phyloP scores from a whole-genome alignment of 2,888 invertebrate genomes.

The Cephus pygmeus region DNA sequence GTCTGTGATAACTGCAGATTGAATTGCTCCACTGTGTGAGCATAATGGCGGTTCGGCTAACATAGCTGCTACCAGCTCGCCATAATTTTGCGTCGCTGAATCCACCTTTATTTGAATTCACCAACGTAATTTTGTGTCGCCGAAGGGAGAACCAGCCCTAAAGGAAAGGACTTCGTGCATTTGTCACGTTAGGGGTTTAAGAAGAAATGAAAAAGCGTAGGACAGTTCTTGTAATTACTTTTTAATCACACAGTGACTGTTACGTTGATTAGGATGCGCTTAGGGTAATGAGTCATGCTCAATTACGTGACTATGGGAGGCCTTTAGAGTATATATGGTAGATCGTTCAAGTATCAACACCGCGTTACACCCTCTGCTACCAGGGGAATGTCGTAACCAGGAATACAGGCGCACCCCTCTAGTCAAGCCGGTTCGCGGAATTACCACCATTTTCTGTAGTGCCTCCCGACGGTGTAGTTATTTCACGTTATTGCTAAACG shows the following conservation, averaged over 20 bases:
- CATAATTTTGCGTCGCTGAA: slow-evolving; percentile 9
- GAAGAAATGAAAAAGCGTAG: no score
- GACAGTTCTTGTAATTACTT: no score
- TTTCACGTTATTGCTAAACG: slow-evolving; percentile 26
- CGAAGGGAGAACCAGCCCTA: no score
- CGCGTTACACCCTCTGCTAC: neutral
- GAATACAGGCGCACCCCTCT: neutral
- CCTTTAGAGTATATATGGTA: neutral
- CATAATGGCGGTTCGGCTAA: slow-evolving; percentile 29
- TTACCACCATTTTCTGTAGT: slow-evolving; percentile 6
- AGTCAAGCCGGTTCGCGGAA: neutral
- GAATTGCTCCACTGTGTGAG: slow-evolving; percentile 29
- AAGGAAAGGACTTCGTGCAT: no score
- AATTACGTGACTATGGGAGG: neutral
- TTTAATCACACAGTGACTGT: no score
- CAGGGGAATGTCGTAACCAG: neutral
- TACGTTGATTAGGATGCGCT: neutral
- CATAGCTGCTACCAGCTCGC: slow-evolving; percentile 22
- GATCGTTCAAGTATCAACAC: neutral
- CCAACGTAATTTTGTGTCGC: no score
- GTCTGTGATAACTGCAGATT: slow-evolving; percentile 32
- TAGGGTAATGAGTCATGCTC: neutral
- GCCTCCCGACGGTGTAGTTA: slow-evolving; percentile 14
- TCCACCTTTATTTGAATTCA: no score
- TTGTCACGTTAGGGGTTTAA: no score